These are phyloP conservation scores for Diglossa cyanea DNA, from an alignment of 2,797 vertebrate genomes.

Conservation along the genomic window DNA sequence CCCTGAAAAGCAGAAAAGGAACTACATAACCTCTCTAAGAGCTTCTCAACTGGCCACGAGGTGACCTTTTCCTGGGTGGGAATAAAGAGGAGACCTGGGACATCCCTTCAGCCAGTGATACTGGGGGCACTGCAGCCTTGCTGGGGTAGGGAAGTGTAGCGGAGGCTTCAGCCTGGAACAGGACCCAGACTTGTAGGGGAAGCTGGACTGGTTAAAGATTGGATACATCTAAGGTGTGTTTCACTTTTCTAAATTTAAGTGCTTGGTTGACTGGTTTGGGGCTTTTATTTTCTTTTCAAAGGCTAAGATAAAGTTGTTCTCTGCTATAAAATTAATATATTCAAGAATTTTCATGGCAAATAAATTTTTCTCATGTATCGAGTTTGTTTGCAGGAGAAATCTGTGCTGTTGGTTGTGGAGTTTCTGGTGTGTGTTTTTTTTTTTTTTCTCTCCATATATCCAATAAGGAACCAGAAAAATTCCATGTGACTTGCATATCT, in stretches of 20 bases:
- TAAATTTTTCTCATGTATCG: background rate
- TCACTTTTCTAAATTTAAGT: background rate
- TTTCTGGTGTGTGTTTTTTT: background rate
- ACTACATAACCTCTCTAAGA: rapidly evolving
- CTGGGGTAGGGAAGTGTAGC: rapidly evolving
- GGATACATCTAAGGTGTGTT: background rate
- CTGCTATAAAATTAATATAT: background rate
- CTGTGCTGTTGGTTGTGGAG: background rate
- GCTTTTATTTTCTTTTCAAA: background rate
- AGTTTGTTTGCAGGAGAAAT: background rate
- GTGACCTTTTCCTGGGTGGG: background rate
- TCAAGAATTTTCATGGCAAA: background rate
- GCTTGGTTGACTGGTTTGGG: background rate
- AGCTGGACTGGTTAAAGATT: background rate
- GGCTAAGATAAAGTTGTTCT: background rate
- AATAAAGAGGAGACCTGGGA: background rate
- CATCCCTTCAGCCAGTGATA: rapidly evolving
- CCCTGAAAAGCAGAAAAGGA: background rate
- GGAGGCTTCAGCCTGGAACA: background rate
- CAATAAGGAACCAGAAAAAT: background rate
- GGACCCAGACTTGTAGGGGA: background rate
- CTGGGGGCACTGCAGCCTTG: too few relatives aligned
- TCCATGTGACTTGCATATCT: background rate
- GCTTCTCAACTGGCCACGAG: background rate
- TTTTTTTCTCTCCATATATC: background rate